Evolutionary conservation across 1,140 invertebrate species (phyloP), one percentile per base, ranked within the genome.

Genomic region (Anthonomus grandis): DNA sequence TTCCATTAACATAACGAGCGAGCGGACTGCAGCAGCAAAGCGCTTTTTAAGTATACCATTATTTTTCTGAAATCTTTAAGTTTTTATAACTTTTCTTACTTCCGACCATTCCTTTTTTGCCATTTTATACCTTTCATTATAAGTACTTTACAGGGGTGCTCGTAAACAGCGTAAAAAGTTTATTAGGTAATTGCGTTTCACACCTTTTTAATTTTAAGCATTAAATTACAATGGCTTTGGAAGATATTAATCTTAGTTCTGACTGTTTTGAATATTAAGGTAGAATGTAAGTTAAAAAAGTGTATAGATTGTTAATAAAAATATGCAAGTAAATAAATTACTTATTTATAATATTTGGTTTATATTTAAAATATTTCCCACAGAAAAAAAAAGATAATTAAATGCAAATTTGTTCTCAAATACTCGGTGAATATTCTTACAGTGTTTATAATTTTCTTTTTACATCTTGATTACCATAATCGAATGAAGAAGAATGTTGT

Each of bases 371-470:
- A n/a, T n/a, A n/a, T n/a, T n/a, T n/a, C n/a, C n/a, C n/a, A n/a
- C n/a, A n/a, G n/a, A n/a, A n/a, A n/a, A 54, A 62, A 54, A 63
- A 66, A 67, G 65, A 63, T 70, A 71, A 73, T 71, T 68, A 70
- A 65, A 71, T 72, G 70, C 69, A 71, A 71, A 71, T 72, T 68
- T 69, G 60, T 46, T 55, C 59, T 57, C 62, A 67, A 70, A 70
- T 69, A 64, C 66, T 66, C 69, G 68, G 66, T 67, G 70, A 72
- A 69, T 71, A 73, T 73, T 72, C 72, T 72, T 68, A 70, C 69
- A 72, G 68, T 70, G 70, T 73, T 72, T 72, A 71, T 73, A 71
- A 73, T 72, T 73, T 63, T 60, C 63, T 73, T 65, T 69, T 70
- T 71, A 70, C 65, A 58, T 65, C 52, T 60, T 63, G 47, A 72